Evolutionary conservation across 1,140 invertebrate species (phyloP).

Genomic region (Psix sp.): DNA sequence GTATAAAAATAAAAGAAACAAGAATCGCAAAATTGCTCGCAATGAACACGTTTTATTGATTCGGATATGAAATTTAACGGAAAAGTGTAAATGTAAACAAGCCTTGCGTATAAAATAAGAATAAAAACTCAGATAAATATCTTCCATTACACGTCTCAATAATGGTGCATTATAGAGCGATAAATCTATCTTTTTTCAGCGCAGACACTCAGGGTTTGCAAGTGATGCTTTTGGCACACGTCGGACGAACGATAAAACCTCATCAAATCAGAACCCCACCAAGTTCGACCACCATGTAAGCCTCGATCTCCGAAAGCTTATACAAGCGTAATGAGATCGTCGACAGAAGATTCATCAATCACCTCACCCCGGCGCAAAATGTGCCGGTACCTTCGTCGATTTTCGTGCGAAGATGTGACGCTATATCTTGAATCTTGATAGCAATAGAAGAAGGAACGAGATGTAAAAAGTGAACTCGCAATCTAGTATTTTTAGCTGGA

Average conservation of each 20-base stretch:
- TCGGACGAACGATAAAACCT: conserved; percentile 76
- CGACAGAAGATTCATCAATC: conserved; percentile 76
- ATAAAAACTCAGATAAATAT: too few relatives aligned
- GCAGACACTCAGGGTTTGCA: conserved; percentile 20
- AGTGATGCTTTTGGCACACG: conserved; percentile 62
- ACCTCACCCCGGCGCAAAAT: conserved; percentile 65
- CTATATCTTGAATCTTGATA: conserved; percentile 35
- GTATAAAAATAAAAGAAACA: conserved; percentile 38
- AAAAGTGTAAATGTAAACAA: too few relatives aligned
- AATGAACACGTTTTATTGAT: too few relatives aligned
- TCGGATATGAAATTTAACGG: too few relatives aligned
- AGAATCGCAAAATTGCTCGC: too few relatives aligned
- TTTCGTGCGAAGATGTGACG: conserved; percentile 15
- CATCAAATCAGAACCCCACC: conserved; percentile 76
- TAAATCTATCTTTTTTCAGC: too few relatives aligned
- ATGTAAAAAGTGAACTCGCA: conserved; percentile 10
- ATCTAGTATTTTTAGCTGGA: conserved; percentile 5
- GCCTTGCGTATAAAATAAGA: too few relatives aligned
- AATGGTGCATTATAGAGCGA: too few relatives aligned
- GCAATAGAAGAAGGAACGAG: conserved; percentile 3
- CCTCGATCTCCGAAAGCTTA: conserved; percentile 77
- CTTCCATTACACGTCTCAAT: too few relatives aligned
- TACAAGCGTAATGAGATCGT: conserved; percentile 78
- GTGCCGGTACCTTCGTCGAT: conserved; percentile 20
- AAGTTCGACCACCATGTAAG: conserved; percentile 69